phyloP scores from a whole-genome alignment of 2,797 vertebrate genomes.

The Parotocinclus haroldoi region DNA sequence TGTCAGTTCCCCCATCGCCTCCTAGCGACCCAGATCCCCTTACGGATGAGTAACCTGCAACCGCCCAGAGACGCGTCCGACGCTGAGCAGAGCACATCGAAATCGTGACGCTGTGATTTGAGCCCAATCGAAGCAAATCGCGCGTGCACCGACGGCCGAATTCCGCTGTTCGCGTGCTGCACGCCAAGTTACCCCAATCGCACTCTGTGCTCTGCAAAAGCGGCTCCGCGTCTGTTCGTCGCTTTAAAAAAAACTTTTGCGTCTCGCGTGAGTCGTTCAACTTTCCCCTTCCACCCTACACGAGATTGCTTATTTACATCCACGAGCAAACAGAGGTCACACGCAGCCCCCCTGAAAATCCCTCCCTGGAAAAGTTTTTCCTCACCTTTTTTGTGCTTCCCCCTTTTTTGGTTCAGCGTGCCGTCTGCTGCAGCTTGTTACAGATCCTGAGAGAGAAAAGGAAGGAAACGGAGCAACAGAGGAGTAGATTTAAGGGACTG shows the following conservation, averaged over 20 bases:
- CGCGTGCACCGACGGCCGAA: no score
- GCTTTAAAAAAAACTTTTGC: no score
- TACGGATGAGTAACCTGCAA: constrained; percentile 7
- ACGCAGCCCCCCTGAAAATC: constrained; percentile 17
- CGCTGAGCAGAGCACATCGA: no score
- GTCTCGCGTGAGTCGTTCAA: no score
- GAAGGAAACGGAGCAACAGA: constrained; percentile 8
- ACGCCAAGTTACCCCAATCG: no score
- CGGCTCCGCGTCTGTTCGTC: no score
- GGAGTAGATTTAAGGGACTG: constrained; percentile 67
- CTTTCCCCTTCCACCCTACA: no score
- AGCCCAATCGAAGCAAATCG: no score
- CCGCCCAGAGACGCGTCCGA: neutral
- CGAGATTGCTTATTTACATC: no score
- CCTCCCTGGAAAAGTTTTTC: constrained; percentile 29
- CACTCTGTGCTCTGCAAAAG: no score
- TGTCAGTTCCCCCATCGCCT: constrained; percentile 3
- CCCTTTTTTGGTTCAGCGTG: constrained; percentile 9
- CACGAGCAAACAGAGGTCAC: neutral
- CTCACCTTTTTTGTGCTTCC: constrained; percentile 44
- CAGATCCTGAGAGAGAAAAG: constrained; percentile 44
- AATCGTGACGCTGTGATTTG: no score
- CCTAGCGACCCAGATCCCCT: constrained; percentile 7
- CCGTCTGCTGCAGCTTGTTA: constrained; percentile 38
- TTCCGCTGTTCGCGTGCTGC: no score